phyloP scores from a whole-genome alignment of 1,140 invertebrate species.

The Cotesia vestalis region DNA sequence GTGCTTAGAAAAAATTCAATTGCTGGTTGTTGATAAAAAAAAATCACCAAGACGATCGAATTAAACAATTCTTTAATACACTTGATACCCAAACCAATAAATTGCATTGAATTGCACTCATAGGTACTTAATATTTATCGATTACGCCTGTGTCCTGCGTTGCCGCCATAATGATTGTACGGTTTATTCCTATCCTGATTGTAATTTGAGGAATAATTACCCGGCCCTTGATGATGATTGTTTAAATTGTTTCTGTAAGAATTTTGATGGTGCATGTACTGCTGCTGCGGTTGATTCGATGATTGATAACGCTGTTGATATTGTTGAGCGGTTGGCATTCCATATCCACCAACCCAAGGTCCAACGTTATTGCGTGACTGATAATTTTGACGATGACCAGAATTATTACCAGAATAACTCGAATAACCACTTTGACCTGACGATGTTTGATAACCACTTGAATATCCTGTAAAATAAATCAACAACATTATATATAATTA shows the following conservation, averaged over 20 bases:
- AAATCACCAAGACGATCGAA: neutral
- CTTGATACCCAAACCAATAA: too few relatives aligned
- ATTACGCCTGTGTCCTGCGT: constrained; percentile 35
- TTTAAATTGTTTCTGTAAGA: neutral
- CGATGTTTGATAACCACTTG: constrained; percentile 46
- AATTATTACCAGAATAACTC: constrained; percentile 34
- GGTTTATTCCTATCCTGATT: constrained; percentile 42
- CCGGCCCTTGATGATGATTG: neutral
- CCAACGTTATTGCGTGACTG: constrained; percentile 23
- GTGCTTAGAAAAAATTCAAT: too few relatives aligned
- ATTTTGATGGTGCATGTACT: constrained; percentile 32
- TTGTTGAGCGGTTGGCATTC: constrained; percentile 21
- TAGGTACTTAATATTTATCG: constrained; percentile 17
- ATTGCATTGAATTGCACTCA: constrained; percentile 14
- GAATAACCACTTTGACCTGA: constrained; percentile 41
- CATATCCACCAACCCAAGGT: constrained; percentile 37
- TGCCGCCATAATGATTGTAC: constrained; percentile 41
- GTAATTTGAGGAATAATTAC: too few relatives aligned
- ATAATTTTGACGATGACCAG: constrained; percentile 35
- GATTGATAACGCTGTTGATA: constrained; percentile 39
- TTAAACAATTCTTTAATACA: neutral
- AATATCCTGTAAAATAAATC: constrained; percentile 49
- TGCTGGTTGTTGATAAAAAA: neutral
- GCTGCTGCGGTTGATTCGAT: constrained; percentile 36
- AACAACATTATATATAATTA: constrained; percentile 31